Percentiles rank a stretch among this genome's conserved stretches.
Conservation (phyloP, 35 echinoderm and acorn worm species). For the Ophiothrix spiculata region DNA sequence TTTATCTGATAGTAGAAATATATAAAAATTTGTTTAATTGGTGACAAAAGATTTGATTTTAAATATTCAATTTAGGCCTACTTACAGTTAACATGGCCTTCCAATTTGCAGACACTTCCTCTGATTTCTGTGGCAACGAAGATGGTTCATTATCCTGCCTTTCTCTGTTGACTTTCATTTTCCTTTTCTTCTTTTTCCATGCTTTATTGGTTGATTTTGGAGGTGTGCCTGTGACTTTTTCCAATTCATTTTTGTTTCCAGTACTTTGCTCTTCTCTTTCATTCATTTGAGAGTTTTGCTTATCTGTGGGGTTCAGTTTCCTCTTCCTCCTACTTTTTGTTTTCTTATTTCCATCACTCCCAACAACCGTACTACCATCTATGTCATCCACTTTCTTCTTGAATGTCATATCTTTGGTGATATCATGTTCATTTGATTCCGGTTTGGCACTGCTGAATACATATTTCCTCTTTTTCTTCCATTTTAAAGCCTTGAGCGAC, state of each 20-base stretch:
- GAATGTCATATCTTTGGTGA: neutral
- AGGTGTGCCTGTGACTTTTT: too few species aligned
- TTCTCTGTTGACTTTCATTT: too few species aligned
- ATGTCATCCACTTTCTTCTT: neutral
- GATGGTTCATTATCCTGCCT: too few species aligned
- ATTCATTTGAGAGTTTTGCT: too few species aligned
- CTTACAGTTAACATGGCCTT: slow-evolving; percentile 37
- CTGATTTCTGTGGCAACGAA: neutral
- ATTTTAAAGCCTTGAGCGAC: neutral
- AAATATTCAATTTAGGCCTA: neutral
- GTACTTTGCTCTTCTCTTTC: neutral
- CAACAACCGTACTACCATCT: neutral
- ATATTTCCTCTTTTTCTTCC: neutral
- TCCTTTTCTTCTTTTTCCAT: too few species aligned
- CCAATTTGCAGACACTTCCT: slow-evolving; percentile 49
- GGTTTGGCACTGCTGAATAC: neutral
- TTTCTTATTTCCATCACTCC: neutral
- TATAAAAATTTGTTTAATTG: neutral
- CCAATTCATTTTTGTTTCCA: neutral
- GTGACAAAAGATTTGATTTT: neutral
- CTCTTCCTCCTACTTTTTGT: neutral
- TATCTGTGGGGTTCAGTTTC: neutral
- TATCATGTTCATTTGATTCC: neutral
- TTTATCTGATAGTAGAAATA: neutral
- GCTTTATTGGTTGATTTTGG: too few species aligned